phyloP scores from a whole-genome alignment of 2,797 vertebrate species.

The Heterohyrax brucei region DNA sequence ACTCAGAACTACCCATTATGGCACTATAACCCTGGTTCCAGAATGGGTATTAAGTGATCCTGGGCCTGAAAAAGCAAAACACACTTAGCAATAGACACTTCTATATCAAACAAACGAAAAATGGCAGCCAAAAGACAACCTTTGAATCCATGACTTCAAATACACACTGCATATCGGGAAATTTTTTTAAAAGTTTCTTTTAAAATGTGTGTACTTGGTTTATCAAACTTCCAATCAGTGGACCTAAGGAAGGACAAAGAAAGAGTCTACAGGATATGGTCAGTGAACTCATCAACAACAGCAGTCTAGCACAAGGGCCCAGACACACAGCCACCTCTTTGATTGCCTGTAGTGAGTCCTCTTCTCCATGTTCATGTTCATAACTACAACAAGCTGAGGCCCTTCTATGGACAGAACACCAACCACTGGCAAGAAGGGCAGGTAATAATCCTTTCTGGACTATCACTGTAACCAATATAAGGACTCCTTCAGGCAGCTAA shows the following conservation, averaged over 20 bases:
- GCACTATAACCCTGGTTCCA: background rate
- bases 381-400: background rate
- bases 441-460: background rate
- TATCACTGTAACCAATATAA: background rate
- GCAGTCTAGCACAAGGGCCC: background rate
- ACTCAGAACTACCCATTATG: background rate
- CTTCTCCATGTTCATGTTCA: background rate
- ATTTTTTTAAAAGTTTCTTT: background rate
- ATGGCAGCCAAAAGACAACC: background rate
- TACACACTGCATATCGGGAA: background rate
- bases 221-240: background rate
- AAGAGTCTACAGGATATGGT: background rate
- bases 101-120: background rate
- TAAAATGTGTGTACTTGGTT: background rate
- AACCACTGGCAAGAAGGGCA: background rate
- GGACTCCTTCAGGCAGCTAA: background rate
- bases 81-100: background rate
- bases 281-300: background rate
- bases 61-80: background rate
- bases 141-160: slow-evolving; percentile 27
- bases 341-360: background rate
- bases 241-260: background rate
- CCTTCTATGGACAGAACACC: background rate
- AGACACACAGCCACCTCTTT: background rate
- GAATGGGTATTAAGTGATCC: background rate